A percentile compares a stretch with the other conserved stretches of the same genome.
These are phyloP conservation scores for Drosophila lutescens DNA, from an alignment of 2,888 invertebrate genomes.

Conservation along the genomic window DNA sequence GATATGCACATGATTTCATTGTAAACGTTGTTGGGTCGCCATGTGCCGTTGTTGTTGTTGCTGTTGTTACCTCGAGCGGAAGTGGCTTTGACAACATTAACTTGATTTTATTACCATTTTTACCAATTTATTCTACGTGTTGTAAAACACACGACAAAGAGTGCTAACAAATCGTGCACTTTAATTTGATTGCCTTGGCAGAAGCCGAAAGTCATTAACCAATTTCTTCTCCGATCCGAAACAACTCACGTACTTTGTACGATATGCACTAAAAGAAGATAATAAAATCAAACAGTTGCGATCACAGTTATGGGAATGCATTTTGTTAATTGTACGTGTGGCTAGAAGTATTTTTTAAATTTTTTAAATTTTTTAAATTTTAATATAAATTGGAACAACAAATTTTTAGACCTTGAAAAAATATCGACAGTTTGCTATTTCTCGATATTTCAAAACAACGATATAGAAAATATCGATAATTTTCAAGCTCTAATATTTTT, in stretches of 20 bases:
- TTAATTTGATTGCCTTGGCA: slow-evolving; percentile 47
- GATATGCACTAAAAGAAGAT: neutral
- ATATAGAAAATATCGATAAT: too few relatives aligned
- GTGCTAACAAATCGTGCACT: slow-evolving; percentile 31
- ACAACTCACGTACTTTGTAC: slow-evolving; percentile 10
- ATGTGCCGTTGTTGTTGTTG: slow-evolving; percentile 6
- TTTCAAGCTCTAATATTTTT: too few relatives aligned
- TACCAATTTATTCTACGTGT: slow-evolving; percentile 21
- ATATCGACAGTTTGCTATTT: too few relatives aligned
- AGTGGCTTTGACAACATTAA: slow-evolving; percentile 65
- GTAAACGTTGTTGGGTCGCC: slow-evolving; percentile 29
- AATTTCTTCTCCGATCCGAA: slow-evolving; percentile 16
- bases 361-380: too few relatives aligned
- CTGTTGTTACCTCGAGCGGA: slow-evolving; percentile 45
- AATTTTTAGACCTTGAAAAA: too few relatives aligned
- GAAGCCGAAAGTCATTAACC: slow-evolving; percentile 10
- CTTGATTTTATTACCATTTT: slow-evolving; percentile 53
- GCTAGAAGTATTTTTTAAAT: neutral
- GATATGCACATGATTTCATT: slow-evolving; percentile 71
- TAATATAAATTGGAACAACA: too few relatives aligned
- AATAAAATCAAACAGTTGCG: neutral
- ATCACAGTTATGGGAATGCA: neutral
- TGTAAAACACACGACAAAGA: slow-evolving; percentile 6
- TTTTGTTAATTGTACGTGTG: neutral
- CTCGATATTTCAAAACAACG: too few relatives aligned